A percentile compares a stretch with the other conserved stretches of the same genome.
Evolutionary conservation across 1,140 invertebrate genomes (phyloP).

Genomic region (Drosophila repletoides): DNA sequence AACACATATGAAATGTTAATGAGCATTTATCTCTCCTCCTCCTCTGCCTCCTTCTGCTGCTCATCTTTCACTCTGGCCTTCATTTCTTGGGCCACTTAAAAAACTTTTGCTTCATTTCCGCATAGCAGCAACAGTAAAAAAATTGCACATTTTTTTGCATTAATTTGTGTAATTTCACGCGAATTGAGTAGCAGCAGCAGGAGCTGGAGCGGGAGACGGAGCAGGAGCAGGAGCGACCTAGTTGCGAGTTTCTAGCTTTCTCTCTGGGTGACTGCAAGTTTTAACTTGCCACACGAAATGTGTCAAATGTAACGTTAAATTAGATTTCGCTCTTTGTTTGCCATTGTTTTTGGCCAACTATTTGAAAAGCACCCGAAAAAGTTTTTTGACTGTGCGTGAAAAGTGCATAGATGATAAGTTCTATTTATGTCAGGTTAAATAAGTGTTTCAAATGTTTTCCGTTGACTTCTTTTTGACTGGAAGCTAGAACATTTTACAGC

Average conservation of each 20-base stretch:
- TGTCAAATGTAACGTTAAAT: conserved; percentile 74
- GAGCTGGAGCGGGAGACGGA: conserved; percentile 17
- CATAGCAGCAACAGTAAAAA: background rate
- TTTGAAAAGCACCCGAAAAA: background rate
- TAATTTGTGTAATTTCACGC: conserved; percentile 53
- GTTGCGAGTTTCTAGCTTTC: conserved; percentile 49
- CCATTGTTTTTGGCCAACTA: conserved; percentile 29
- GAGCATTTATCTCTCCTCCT: conserved; percentile 60
- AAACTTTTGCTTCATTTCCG: conserved; percentile 52
- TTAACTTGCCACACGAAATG: conserved; percentile 56
- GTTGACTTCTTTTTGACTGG: too few species aligned
- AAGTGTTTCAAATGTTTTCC: too few species aligned
- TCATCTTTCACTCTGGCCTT: too few species aligned
- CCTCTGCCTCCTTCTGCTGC: too few species aligned
- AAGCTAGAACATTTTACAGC: too few species aligned
- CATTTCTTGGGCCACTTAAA: conserved; percentile 21
- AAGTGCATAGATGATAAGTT: conserved; percentile 28
- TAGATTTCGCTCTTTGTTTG: conserved; percentile 55
- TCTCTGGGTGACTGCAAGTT: conserved; percentile 6
- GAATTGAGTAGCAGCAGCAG: conserved; percentile 48
- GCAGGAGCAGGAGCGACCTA: conserved; percentile 45
- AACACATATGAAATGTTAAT: conserved; percentile 62
- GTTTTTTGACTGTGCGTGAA: background rate
- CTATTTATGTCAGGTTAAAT: conserved; percentile 34
- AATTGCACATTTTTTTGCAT: conserved; percentile 20